Evolutionary conservation across 1,140 invertebrate genomes (phyloP), one percentile per base, ranked within the genome.

Genomic region (Laupala kohalensis): DNA sequence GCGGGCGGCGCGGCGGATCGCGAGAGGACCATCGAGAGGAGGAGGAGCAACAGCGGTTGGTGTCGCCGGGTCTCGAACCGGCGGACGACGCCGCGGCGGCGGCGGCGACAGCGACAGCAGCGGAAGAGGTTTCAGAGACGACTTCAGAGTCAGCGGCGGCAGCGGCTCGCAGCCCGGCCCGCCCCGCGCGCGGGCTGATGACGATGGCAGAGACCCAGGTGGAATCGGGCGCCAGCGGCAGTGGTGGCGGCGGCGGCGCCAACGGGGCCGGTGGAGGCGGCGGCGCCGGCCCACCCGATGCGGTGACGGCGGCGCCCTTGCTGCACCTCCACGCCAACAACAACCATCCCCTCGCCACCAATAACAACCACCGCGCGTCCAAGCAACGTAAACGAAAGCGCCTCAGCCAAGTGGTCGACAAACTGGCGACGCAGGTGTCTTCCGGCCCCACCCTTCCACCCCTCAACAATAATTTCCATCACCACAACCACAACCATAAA

Each of bases 401-500:
- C n/a, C 79, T 92, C 19, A 90, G 87, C 72, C 89, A 90, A 74
- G 90, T 92, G 1, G 78, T 92, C 64, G 88, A 90, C 75, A 90
- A 90, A 76, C 79, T 92, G 23, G 77, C 80, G 2, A 79, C 77
- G n/a, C 87, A 88, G 70, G 75, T 75, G 25, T 73, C 74, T 25
- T 69, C 37, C 62, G 70, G 67, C 27, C 37, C 80, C 78, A 23
- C 79, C 77, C n/a, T 77, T 53, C 13, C 76, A 66, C 3, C 23
- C 13, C 74, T 75, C 74, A 79, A 79, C 74, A 78, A 78, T 26
- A 74, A 77, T 53, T 76, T 77, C 72, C 77, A 79, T 72, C 76
- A 76, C 27, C 74, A 77, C 71, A 80, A 79, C 19, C 74, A 75
- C 64, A 75, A 77, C 63, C 75, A 77, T 28, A 65, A 72, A 19